Conservation (phyloP, 2,113 vertebrate genomes). For the Lutjanus erythropterus region DNA sequence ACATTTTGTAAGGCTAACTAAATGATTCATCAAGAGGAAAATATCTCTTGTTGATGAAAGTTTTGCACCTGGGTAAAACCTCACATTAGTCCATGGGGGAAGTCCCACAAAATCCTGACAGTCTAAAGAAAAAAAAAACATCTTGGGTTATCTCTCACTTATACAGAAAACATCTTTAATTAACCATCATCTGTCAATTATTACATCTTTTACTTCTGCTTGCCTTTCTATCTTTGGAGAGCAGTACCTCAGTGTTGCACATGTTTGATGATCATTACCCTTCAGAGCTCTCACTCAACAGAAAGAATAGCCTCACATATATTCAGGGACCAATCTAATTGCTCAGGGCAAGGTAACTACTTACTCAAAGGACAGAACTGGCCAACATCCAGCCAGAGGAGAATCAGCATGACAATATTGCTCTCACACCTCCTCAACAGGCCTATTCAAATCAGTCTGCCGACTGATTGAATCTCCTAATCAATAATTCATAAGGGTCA, state of each 20-base stretch:
- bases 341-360: constrained; percentile 4
- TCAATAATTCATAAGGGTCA: constrained; percentile 70
- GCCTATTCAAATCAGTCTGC: constrained; percentile 35
- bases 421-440: constrained; percentile 34
- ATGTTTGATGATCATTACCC: constrained; percentile 2
- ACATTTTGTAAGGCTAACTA: not conserved
- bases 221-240: not conserved
- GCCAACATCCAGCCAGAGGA: constrained; percentile 14
- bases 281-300: not conserved
- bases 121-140: too few species aligned
- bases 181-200: constrained; percentile 28
- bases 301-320: constrained; percentile 8
- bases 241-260: not conserved
- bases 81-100: not conserved
- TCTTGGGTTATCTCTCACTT: not conserved
- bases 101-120: not conserved
- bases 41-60: not conserved
- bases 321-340: not conserved
- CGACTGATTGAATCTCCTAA: constrained; percentile 47
- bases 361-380: constrained; percentile 19
- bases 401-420: constrained; percentile 54
- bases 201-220: constrained; percentile 11
- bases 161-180: not conserved
- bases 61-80: not conserved
- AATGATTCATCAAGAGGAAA: not conserved